Base-by-base conservation (phyloP, 1,140 invertebrate species). In the Macrosteles quadrilineatus region DNA sequence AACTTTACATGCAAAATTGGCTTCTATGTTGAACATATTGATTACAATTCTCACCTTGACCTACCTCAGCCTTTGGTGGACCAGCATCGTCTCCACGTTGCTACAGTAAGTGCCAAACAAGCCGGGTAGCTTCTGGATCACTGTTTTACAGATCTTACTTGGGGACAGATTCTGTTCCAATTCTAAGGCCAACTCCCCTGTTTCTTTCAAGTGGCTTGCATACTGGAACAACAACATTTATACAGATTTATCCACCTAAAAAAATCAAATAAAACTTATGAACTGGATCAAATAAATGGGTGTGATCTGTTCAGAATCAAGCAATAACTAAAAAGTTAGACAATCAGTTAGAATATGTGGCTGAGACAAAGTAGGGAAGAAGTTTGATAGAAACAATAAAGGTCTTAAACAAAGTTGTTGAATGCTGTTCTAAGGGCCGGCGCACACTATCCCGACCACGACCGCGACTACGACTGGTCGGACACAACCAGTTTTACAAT, bases 191-290 rank as follows among this genome's bases (percentile, higher is more conserved):
- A 69, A 31, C 21, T 69, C 57, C 2, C 57, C 45, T 19, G 32
- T 40, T 40, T 69, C 68, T 36, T 62, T 69, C 14, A 69, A 40
- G 12, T 59, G 57, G 25, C 25, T 55, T 59, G 36, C 36, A 43
- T 27, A 67, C 70, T 62, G 59, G 53, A 71, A 72, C 59, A 59
- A 70, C 25, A 23, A 68, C 31, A 55, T n/a, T n/a, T n/a, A n/a
- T n/a, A n/a, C 1, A 73, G 36, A 36, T 36, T 53, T 36, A 12
- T n/a, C 21, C 21, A 29, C 23, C 2, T 45, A 45, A 32, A 47
- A 47, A 21, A 17, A 23, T n/a, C 9, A 6, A 23, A 29, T n/a
- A 68, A n/a, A 30, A 30, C n/a, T 45, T 50, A 32, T 55, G 40
- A 47, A 59, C 11, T 9, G 30, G 23, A 43, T 0, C 25, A 69